Evolutionary conservation across 1,140 invertebrate species (phyloP).

Genomic region (Adelges cooleyi): DNA sequence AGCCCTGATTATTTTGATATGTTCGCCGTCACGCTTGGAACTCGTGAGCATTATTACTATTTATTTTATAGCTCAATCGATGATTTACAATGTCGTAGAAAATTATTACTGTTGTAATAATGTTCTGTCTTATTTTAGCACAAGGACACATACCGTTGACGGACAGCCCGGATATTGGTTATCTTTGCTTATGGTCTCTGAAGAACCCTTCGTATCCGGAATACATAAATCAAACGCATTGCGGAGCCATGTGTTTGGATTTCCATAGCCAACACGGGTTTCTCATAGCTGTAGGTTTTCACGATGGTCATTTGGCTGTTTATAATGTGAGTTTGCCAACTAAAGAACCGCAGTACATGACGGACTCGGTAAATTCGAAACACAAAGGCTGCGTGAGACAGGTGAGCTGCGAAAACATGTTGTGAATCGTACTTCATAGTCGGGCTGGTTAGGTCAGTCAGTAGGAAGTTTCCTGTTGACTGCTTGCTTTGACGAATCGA

Average conservation of each 20-base stretch:
- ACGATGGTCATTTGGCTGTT: constrained; percentile 78
- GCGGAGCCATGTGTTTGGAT: constrained; percentile 75
- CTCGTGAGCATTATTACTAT: constrained; percentile 50
- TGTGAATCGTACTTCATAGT: neutral
- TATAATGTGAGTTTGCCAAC: constrained; percentile 62
- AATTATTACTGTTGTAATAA: too few species aligned
- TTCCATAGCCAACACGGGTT: constrained; percentile 71
- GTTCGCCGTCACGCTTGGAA: constrained; percentile 80
- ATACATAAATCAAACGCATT: constrained; percentile 63
- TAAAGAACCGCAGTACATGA: constrained; percentile 55
- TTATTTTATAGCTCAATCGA: too few species aligned
- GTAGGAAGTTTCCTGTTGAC: neutral
- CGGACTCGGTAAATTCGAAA: constrained; percentile 58
- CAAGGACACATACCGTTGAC: neutral
- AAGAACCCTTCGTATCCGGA: constrained; percentile 92
- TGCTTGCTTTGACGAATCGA: neutral
- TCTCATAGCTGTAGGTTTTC: constrained; percentile 70
- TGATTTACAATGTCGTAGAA: too few species aligned
- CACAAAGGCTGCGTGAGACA: constrained; percentile 64
- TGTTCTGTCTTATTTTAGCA: neutral
- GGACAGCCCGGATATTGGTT: constrained; percentile 42
- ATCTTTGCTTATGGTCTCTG: constrained; percentile 73
- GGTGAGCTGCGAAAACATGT: constrained; percentile 39
- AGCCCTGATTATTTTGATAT: constrained; percentile 79
- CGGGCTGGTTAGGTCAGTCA: neutral